Evolutionary conservation across 2,113 vertebrate genomes (phyloP).

Genomic region (Pomatostomus ruficeps): DNA sequence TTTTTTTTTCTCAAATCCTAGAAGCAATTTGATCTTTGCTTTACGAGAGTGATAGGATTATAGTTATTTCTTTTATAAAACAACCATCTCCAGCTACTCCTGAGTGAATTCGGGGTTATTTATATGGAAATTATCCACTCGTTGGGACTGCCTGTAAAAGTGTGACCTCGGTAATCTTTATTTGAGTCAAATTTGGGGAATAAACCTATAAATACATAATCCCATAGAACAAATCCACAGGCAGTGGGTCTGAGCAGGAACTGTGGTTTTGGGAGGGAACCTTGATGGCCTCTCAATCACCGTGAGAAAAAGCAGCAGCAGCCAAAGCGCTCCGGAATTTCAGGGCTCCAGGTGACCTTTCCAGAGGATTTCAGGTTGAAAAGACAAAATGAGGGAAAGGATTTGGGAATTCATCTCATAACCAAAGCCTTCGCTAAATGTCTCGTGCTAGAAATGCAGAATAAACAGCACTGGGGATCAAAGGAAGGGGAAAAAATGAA

Average conservation of each 20-base stretch:
- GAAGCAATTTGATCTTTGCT: neutral
- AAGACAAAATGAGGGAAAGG: slow-evolving; percentile 1
- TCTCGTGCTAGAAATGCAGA: neutral
- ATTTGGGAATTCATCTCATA: neutral
- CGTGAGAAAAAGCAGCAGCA: neutral
- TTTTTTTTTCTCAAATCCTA: neutral
- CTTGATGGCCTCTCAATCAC: neutral
- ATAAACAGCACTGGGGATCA: neutral
- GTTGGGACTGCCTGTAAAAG: neutral
- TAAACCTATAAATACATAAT: neutral
- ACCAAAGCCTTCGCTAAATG: slow-evolving; percentile 43
- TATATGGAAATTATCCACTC: neutral
- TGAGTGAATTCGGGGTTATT: neutral
- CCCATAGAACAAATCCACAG: neutral
- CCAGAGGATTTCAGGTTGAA: neutral
- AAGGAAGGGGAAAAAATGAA: neutral
- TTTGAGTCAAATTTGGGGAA: neutral
- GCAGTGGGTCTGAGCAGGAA: too few species aligned
- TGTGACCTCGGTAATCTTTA: neutral
- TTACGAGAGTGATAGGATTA: neutral
- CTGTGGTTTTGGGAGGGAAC: too few species aligned
- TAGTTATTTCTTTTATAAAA: neutral
- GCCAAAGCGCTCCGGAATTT: neutral
- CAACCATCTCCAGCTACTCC: neutral
- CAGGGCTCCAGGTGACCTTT: slow-evolving; percentile 29